phyloP scores from a whole-genome alignment of 1,140 invertebrate genomes.

The Acromyrmex heyeri region DNA sequence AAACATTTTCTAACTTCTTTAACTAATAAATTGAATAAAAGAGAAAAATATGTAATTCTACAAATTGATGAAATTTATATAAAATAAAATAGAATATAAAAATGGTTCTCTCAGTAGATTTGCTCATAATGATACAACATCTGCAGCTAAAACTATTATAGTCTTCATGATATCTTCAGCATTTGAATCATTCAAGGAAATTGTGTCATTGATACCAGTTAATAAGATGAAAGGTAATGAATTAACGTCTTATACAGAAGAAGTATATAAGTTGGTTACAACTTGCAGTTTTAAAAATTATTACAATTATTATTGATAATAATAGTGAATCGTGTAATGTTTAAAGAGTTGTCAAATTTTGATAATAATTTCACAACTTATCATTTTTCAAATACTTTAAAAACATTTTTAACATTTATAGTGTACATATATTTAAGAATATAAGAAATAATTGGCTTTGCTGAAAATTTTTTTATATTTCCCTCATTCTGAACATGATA shows the following conservation, averaged over 20 bases:
- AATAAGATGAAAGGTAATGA: neutral
- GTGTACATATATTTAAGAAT: slow-evolving; percentile 17
- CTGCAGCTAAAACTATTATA: neutral
- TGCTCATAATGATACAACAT: neutral
- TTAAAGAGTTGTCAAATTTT: neutral
- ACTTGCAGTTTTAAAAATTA: neutral
- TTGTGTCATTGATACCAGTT: neutral
- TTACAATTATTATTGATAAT: slow-evolving; percentile 10
- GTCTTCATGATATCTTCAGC: neutral
- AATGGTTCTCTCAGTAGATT: too few species aligned
- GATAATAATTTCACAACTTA: slow-evolving; percentile 1
- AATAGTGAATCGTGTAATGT: neutral
- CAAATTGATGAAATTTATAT: too few species aligned
- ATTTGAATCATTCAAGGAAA: neutral
- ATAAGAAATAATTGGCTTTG: slow-evolving; percentile 4
- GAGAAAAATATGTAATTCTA: too few species aligned
- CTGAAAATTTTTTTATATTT: slow-evolving; percentile 19
- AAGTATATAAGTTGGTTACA: neutral
- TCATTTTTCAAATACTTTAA: neutral
- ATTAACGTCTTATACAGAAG: neutral
- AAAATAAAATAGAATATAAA: too few species aligned
- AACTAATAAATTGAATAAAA: too few species aligned
- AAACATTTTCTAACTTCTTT: too few species aligned
- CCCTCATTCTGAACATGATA: neutral
- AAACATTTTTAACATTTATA: neutral